These are phyloP conservation scores for Hucho hucho DNA, from an alignment of 2,113 vertebrate species.

Conservation along the genomic window DNA sequence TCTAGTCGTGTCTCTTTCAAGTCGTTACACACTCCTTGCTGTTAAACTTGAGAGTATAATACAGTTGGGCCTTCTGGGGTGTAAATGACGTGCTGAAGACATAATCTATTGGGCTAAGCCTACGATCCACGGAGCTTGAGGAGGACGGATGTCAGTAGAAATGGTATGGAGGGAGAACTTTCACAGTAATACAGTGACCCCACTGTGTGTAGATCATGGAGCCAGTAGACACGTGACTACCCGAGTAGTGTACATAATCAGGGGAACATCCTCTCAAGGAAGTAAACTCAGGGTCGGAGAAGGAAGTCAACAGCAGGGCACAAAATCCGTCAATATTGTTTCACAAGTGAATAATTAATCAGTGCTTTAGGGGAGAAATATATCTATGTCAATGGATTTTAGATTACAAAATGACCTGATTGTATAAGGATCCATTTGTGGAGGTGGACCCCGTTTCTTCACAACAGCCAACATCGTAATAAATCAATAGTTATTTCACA, in stretches of 20 bases:
- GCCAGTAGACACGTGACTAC: too few relatives aligned
- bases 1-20: too few relatives aligned
- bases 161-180: too few relatives aligned
- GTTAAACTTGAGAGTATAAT: too few relatives aligned
- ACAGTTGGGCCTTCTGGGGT: too few relatives aligned
- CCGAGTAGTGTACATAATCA: too few relatives aligned
- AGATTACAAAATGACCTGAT: background rate
- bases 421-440: background rate
- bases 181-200: too few relatives aligned
- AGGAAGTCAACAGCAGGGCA: background rate
- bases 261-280: background rate
- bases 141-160: too few relatives aligned
- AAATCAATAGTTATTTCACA: background rate
- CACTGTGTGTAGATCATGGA: background rate
- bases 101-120: too few relatives aligned
- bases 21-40: too few relatives aligned
- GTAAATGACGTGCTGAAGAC: too few relatives aligned
- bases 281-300: background rate
- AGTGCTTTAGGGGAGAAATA: background rate
- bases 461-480: background rate
- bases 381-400: background rate
- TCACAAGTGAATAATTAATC: slow-evolving; percentile 4
- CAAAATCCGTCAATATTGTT: background rate
- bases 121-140: too few relatives aligned
- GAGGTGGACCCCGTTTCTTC: background rate